Base-by-base conservation (phyloP, 2,888 invertebrate species). In the Andrena chrysosceles region DNA sequence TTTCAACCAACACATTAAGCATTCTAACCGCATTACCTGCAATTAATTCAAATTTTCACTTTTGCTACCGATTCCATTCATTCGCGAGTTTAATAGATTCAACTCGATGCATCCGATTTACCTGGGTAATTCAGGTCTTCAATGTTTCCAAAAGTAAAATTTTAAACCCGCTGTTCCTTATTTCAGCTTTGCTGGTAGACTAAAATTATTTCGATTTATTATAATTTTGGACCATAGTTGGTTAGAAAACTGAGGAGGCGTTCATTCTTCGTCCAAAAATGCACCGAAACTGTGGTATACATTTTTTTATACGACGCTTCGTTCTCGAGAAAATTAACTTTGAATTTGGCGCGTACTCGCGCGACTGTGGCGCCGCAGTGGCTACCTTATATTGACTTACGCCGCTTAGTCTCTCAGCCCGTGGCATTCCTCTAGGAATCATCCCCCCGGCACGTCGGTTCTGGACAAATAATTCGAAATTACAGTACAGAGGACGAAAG, bases 401-500 rank as follows among this genome's bases (percentile, higher is more conserved):
- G 26, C 10, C 20, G 10, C 10, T 20, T 23, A 56, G 1, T 10
- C 10, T 13, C 23, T 23, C 23, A 56, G 56, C 56, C 56, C 10
- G 23, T 4, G 42, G 42, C 16, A 5, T 56, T 56, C 10, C 23
- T 10, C 56, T 23, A 23, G 64, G n/a, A 23, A 3, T 20, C 23
- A 35, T 52, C 31, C 23, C 23, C 4, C 42, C n/a, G 2, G 31
- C 26, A 20, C 59, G 62, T 54, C n/a, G 26, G 64, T 59, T 54
- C 29, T 5, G 10, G 29, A 26, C 42, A 31, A 62, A 10, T 67
- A 71, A 42, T 48, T 71, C 49, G 56, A 68, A 60, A 35, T 67
- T 68, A 70, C 74, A 69, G 67, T 66, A 70, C 62, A 67, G 70
- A 72, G 64, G 66, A 69, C 52, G 42, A 67, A 48, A 52, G 54